Base-by-base conservation (phyloP, 2,797 vertebrate species). In the Glossophaga mutica region DNA sequence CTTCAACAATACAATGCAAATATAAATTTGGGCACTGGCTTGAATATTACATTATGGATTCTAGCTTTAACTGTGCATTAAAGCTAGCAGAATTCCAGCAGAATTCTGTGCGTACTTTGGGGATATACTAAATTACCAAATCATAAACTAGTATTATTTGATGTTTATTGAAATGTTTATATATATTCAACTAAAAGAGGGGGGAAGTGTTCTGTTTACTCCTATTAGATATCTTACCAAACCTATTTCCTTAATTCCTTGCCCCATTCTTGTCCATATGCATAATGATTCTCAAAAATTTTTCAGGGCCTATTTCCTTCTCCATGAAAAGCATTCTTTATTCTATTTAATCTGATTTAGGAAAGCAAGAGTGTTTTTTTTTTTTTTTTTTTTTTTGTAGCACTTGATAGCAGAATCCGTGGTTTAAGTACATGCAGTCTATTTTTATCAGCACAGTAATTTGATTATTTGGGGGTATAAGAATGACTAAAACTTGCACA, bases 381-480 rank as follows among this genome's bases (percentile, higher is more conserved):
- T n/a, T n/a, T n/a, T n/a, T n/a, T n/a, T n/a, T n/a, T n/a, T n/a
- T n/a, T n/a, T n/a, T 29, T 85, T 82, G 1, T 32, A 70, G 37
- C 26, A 70, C n/a, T 39, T 1, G 9, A 50, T 32, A 44, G 34
- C 44, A 52, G 59, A 86, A 24, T 57, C 59, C 59, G 37, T 52
- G 48, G 11, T 67, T 29, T 70, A 90, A 94, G 12, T 3, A 78
- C 46, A 74, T 39, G 21, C 9, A 73, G 22, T 71, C 55, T 95
- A 42, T 76, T 92, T 84, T 95, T 59, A 95, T 93, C 94, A 90
- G n/a, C 39, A 90, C 24, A 59, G 44, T 88, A 71, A 92, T 97
- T 94, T 93, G 18, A 95, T 96, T 94, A 70, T 86, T 88, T 81
- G 5, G n/a, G 52, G 44, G 10, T 37, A 50, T 37, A 76, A 1